Percentiles rank a stretch among this genome's conserved stretches.
phyloP scores from a whole-genome alignment of 2,113 vertebrate species.

The Xyrauchen texanus region DNA sequence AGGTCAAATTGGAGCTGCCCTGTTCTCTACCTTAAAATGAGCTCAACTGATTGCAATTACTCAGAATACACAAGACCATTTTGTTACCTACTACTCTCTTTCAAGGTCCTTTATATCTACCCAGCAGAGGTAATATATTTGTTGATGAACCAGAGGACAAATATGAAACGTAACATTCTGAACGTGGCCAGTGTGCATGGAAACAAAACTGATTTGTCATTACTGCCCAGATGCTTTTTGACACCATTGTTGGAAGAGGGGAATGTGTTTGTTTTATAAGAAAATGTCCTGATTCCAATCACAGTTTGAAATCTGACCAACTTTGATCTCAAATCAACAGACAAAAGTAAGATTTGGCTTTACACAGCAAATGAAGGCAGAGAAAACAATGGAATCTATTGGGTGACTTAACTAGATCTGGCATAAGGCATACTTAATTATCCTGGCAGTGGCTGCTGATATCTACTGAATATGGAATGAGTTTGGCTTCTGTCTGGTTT shows the following conservation, averaged over 20 bases:
- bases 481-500: too few species aligned
- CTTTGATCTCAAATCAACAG: not conserved
- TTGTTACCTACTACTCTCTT: not conserved
- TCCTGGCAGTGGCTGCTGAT: too few species aligned
- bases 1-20: slow-evolving; percentile 47
- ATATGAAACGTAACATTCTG: not conserved
- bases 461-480: too few species aligned
- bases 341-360: not conserved
- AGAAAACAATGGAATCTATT: too few species aligned
- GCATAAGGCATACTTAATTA: too few species aligned
- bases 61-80: not conserved
- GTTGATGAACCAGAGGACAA: not conserved
- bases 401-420: not conserved
- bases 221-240: slow-evolving; percentile 48
- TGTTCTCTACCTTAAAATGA: not conserved
- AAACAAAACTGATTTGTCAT: slow-evolving; percentile 44
- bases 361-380: not conserved
- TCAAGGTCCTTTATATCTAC: not conserved
- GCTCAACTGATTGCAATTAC: slow-evolving; percentile 14
- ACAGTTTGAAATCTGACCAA: slow-evolving; percentile 40
- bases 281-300: slow-evolving; percentile 46
- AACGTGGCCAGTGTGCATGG: not conserved
- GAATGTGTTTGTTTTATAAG: not conserved
- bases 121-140: not conserved
- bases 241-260: slow-evolving; percentile 4